A percentile compares a stretch with the other conserved stretches of the same genome.
These are phyloP conservation scores for Coracopsis vasa DNA, from an alignment of 2,113 vertebrate genomes.

Conservation along the genomic window DNA sequence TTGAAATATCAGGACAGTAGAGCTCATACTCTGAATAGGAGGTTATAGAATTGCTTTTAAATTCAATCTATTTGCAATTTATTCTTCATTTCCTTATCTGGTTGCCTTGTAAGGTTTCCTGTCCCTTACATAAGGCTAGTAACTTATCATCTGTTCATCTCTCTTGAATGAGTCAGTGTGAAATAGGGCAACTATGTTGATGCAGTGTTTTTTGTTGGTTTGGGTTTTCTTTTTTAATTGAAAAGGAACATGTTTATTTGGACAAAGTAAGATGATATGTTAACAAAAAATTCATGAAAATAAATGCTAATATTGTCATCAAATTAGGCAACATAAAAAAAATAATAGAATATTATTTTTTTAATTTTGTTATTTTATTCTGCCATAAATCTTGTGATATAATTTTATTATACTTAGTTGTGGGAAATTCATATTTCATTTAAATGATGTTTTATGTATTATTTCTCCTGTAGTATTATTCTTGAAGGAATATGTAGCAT, in stretches of 20 bases:
- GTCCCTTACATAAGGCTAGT: neutral
- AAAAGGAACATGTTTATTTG: neutral
- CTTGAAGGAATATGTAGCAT: neutral
- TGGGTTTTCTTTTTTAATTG: neutral
- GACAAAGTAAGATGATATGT: neutral
- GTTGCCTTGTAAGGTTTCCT: neutral
- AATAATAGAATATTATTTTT: neutral
- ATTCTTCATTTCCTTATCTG: neutral
- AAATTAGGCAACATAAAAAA: neutral
- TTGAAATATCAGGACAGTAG: neutral
- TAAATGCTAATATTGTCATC: neutral
- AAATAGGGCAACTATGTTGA: neutral
- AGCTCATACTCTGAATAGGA: neutral
- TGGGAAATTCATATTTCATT: neutral
- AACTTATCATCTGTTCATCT: neutral
- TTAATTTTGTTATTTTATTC: neutral
- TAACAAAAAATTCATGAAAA: neutral
- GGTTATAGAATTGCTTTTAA: neutral
- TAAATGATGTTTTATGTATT: neutral
- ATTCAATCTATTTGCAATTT: neutral
- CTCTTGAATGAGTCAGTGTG: neutral
- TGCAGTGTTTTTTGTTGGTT: neutral
- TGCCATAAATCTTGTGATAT: neutral
- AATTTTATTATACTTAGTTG: neutral
- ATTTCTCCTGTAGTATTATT: neutral